Base-by-base conservation (phyloP, 2,797 vertebrate genomes). In the Kryptopterus vitreolus region DNA sequence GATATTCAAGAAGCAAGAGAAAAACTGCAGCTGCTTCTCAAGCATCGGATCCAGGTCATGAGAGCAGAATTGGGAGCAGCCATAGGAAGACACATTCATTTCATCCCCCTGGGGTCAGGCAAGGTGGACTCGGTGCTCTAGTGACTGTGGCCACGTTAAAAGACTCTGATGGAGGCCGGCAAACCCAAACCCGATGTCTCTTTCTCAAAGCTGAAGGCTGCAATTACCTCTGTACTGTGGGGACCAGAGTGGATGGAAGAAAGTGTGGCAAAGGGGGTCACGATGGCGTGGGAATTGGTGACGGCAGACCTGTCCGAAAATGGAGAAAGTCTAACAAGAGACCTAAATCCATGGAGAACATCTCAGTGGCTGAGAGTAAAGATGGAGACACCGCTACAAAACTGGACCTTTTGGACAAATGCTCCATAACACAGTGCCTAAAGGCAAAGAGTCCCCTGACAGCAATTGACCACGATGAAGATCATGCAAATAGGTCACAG, bases 81-180 rank as follows among this genome's bases (percentile, higher is more conserved):
- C 81, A 74, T 68, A 79, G 77, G 70, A 82, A 80, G 50, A 68
- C 70, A 12, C 11, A 75, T 46, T 71, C 82, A 3, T 31, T 53
- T 26, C 82, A 63, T 57, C 82, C 70, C 55, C 69, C 83, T 15
- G 76, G 84, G 35, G 78, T 79, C 53, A 77, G 91, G 38, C 91
- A 90, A 83, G 86, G 90, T 0, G 90, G 91, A 24, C 90, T 91
- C 0, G 92, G 94, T 4, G 92, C 93, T 38, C 77, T 94, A 79
- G 92, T 94, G 0, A 94, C 94, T 0, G 93, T 95, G 3, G 94
- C 94, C 7, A 93, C 93, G 3, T 80, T 95, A 53, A 93, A 94
- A 88, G 92, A 92, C 9, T 91, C 91, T 0, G 93, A 93, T 79
- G 91, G 91, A 50, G 86, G 91, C 4, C 91, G 93, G 31, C 93